Evolutionary conservation across 2,113 vertebrate genomes (phyloP), one percentile per base, ranked within the genome.

Genomic region (Callocephalon fimbriatum): DNA sequence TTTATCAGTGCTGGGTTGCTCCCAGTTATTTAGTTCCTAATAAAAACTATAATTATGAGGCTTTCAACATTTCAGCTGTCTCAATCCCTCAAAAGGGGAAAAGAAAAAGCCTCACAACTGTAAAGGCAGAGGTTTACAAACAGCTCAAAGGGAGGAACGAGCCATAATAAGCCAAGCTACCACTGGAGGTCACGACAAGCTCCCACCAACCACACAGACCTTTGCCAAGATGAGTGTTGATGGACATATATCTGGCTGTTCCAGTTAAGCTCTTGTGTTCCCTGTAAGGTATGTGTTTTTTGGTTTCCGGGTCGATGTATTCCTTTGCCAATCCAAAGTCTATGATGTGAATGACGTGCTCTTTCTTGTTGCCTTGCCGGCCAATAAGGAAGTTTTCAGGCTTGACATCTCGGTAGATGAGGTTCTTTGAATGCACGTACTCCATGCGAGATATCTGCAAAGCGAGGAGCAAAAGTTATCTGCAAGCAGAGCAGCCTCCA

Each of bases 271-370:
- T 99, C 98, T 99, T 99, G 97, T 99, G 99, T 94, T 99, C 99
- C 98, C 99, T 98, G 96, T 99, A 99, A 68, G 99, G 99, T 98
- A 99, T 99, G 98, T 99, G 99, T 98, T 99, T 99, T 99, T 99
- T 99, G 98, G 99, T 99, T 99, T 99, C 99, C 0, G 99, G 99
- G 96, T 99, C 99, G 62, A 99, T 99, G 97, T 99, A 99, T 90
- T 99, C 99, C 98, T 99, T 99, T 48, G 99, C 99, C 97, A 99
- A 81, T 94, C 99, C 99, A 98, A 99, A 99, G 98, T 99, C 99
- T 96, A 99, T 99, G 97, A 99, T 99, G 98, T 99, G 99, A 93
- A 99, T 99, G 78, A 99, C 98, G 87, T 99, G 99, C 78, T 99
- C 99, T 97, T 99, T 99, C 97, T 99, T 99, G 86, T 99, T 99